phyloP scores from a whole-genome alignment of 2,888 invertebrate species.

The Mythimna ferrago region DNA sequence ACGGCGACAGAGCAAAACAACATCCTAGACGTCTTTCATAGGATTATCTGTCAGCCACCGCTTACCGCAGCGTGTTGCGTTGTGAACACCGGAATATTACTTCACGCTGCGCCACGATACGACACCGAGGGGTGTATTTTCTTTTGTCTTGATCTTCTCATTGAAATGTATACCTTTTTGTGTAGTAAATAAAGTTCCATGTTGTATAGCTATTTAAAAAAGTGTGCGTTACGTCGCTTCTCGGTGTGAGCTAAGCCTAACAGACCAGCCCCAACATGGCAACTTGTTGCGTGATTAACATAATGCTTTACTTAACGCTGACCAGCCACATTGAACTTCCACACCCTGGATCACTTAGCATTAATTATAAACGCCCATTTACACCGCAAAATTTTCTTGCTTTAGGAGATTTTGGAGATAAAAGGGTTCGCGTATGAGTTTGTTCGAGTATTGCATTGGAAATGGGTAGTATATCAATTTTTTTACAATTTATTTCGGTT shows the following conservation, averaged over 20 bases:
- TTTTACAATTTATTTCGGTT: too few species aligned
- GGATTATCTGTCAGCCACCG: too few species aligned
- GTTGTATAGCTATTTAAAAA: neutral
- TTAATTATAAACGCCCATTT: conserved; percentile 31
- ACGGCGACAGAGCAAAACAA: too few species aligned
- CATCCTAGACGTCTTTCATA: too few species aligned
- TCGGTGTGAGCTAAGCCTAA: neutral
- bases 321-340: conserved; percentile 40
- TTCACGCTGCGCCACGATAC: too few species aligned
- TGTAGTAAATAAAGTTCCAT: neutral
- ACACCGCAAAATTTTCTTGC: neutral
- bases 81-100: too few species aligned
- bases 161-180: too few species aligned
- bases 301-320: conserved; percentile 57
- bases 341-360: conserved; percentile 13
- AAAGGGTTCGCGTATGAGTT: neutral
- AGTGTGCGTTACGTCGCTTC: neutral
- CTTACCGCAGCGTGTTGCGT: too few species aligned
- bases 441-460: too few species aligned
- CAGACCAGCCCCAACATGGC: conserved; percentile 30
- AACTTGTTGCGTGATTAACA: conserved; percentile 62
- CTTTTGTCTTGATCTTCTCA: too few species aligned
- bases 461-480: too few species aligned
- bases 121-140: too few species aligned
- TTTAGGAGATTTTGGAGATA: neutral